These are phyloP conservation scores for Molossus molossus DNA, from an alignment of 2,797 vertebrate species.

Conservation along the genomic window DNA sequence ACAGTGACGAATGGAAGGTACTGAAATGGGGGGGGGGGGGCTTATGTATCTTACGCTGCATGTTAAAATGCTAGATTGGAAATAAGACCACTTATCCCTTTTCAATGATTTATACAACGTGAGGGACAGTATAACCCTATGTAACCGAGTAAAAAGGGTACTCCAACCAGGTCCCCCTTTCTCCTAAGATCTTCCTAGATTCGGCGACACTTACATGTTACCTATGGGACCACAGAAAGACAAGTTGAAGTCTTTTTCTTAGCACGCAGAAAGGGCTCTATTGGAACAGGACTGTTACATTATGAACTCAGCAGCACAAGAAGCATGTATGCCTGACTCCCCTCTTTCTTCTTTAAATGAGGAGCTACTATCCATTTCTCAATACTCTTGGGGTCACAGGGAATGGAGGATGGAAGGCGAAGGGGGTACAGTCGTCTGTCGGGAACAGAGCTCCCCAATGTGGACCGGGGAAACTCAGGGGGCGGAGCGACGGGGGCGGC, in stretches of 20 bases:
- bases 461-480: not conserved
- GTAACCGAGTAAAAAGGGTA: conserved; percentile 13
- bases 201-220: not conserved
- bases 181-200: conserved; percentile 31
- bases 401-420: not conserved
- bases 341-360: not conserved
- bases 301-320: not conserved
- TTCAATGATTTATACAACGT: not conserved
- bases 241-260: conserved; percentile 21
- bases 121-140: conserved; percentile 2
- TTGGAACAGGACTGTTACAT: not conserved
- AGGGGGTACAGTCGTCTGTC: accelerated
- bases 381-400: not conserved
- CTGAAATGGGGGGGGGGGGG: not conserved
- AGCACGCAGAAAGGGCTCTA: not conserved
- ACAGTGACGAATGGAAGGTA: not conserved
- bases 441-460: not conserved
- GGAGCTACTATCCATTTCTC: not conserved
- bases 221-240: conserved; percentile 4
- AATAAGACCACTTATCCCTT: not conserved
- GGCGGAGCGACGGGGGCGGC: not conserved
- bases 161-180: not conserved
- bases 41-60: not conserved
- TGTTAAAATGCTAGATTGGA: conserved; percentile 12
- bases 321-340: not conserved